Base-by-base conservation (phyloP, 2,113 vertebrate species). In the Zosterops hypoxanthus region DNA sequence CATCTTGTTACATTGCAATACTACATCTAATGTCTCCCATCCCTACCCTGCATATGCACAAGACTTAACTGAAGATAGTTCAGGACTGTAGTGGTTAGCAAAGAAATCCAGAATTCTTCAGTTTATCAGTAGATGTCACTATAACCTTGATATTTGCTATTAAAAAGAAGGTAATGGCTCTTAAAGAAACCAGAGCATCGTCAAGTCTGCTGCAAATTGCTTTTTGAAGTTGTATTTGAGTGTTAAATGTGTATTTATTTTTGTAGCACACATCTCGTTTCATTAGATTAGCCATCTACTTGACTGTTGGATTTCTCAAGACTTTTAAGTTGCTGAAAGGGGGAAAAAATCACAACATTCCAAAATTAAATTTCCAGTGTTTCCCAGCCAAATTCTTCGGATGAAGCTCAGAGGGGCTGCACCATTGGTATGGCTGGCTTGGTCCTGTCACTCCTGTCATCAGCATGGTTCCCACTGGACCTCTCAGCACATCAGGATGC, bases 401-500 rank as follows among this genome's bases (percentile, higher is more conserved):
- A 99, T 12, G 97, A 98, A 13, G 96, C 97, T 42, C 97, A 98
- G 52, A 98, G 98, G 86, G 98, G 95, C 94, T 98, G 99, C 76
- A 99, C 98, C 1, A 97, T 99, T 13, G 99, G 99, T 29, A 98
- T 99, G 98, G 98, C 98, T 23, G 98, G 98, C n/a, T 97, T 98
- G 98, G 93, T 99, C 47, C 98, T 99, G 12, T 99, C 99, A 8
- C 97, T 99, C 24, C 98, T 99, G 33, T 99, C 99, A 1, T 99
- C 99, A 6, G 98, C 99, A 6, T 99, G 99, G 99, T 99, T 99
- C 90, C 99, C 99, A 2, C 94, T 99, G 88, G 99, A 99, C 92
- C 99, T 99, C n/a, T 98, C 99, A 26, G 98, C 99, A 36, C 99
- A 99, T 94, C 99, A 99, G 73, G 99, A 99, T 64, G 99, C 99